Base-by-base conservation (phyloP, 2,797 vertebrate genomes). In the Microcaecilia unicolor region DNA sequence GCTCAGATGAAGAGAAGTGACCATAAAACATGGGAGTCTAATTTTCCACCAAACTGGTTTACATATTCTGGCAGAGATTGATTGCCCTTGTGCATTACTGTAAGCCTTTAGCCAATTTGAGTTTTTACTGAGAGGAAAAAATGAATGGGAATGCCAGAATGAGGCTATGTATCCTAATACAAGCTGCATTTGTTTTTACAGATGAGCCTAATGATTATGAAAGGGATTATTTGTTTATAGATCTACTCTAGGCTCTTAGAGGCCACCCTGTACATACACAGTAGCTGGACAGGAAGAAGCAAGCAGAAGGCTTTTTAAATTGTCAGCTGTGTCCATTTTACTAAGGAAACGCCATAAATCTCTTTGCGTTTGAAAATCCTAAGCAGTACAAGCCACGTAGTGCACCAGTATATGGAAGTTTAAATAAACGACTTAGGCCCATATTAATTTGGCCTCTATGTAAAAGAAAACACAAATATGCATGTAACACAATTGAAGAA, bases 171-270 rank as follows among this genome's bases (percentile, higher is more conserved):
- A 35, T 34, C 28, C 20, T 34, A 32, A 41, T 17, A 55, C 36
- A 62, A 30, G 3, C 21, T 38, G 14, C 31, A 22, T 44, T 73
- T 56, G 36, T 61, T 57, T 55, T 43, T 33, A 9, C 39, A 51
- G 56, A 47, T 29, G 0, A 50, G 32, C 29, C 43, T 48, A 18
- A 44, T 40, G 15, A 55, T 51, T 32, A 29, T 46, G 37, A 73
- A 65, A 61, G 36, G 13, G 36, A 42, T 56, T 51, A 21, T 50
- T 63, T 67, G 37, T 50, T 64, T 58, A 33, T 22, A 57, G 34
- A 16, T 43, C 49, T 34, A 54, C 53, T 57, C 58, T 65, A 49
- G 35, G 21, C 23, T 51, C 38, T 64, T 42, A 51, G 34, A 58
- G 42, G 36, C 39, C 37, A 44, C 41, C 19, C 28, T 55, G 65